Conservation (phyloP, 2,888 invertebrate genomes). For the Synergus itoensis region DNA sequence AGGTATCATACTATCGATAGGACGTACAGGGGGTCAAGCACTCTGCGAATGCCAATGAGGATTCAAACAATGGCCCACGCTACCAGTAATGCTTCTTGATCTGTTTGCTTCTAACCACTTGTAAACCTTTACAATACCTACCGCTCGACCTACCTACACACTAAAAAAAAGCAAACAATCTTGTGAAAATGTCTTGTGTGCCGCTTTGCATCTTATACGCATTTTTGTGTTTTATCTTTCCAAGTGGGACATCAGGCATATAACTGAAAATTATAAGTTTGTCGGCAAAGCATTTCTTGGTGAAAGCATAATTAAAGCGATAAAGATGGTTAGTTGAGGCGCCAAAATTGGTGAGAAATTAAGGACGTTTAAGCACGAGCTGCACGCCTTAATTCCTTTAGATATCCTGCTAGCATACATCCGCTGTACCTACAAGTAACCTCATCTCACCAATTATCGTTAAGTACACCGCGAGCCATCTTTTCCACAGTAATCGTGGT, state of each 20-base stretch:
- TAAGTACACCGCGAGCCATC: constrained; percentile 23
- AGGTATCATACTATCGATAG: constrained; percentile 74
- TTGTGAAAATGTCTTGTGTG: constrained; percentile 37
- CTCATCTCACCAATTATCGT: constrained; percentile 18
- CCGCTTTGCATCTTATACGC: constrained; percentile 10
- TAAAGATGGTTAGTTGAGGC: background rate
- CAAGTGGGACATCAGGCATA: constrained; percentile 37
- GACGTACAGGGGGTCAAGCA: constrained; percentile 64
- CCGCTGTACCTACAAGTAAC: background rate
- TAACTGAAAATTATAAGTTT: background rate
- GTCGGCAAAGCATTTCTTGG: too few relatives aligned
- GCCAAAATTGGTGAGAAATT: background rate
- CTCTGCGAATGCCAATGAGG: constrained; percentile 72
- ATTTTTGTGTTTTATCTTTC: constrained; percentile 7
- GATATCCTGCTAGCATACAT: background rate
- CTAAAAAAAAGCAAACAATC: constrained; percentile 11
- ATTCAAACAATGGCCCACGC: constrained; percentile 65
- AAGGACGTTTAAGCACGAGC: background rate
- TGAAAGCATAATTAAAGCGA: too few relatives aligned
- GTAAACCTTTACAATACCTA: constrained; percentile 30
- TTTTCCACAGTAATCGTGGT: constrained; percentile 43
- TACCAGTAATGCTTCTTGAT: constrained; percentile 37
- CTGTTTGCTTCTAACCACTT: constrained; percentile 31
- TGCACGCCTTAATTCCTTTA: background rate
- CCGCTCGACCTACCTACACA: constrained; percentile 14